A percentile compares a stretch with the other conserved stretches of the same genome.
Evolutionary conservation across 2,888 invertebrate genomes (phyloP).

Genomic region (Drosophila falleni): DNA sequence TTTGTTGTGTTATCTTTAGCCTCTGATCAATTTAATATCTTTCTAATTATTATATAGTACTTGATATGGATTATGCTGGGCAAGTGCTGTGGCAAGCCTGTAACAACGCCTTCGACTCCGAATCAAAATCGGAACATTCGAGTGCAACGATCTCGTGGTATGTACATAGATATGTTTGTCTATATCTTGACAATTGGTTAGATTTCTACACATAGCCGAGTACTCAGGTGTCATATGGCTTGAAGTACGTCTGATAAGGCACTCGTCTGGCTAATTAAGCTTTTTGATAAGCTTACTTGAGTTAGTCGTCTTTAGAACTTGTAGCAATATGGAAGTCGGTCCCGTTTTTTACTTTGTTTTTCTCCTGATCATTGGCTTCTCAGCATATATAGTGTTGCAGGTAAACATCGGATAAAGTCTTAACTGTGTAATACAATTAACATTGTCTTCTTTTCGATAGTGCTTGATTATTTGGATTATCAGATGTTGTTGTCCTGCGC

Average conservation of each 20-base stretch:
- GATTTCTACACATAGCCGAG: conserved; percentile 6
- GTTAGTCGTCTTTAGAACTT: conserved; percentile 57
- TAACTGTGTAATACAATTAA: background rate
- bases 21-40: background rate
- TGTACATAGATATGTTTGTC: conserved; percentile 29
- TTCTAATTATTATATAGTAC: conserved; percentile 49
- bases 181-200: conserved; percentile 10
- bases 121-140: conserved; percentile 15
- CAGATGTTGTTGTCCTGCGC: conserved; percentile 32
- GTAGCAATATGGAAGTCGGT: conserved; percentile 53
- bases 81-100: conserved; percentile 45
- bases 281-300: conserved; percentile 44
- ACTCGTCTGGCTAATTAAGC: conserved; percentile 31
- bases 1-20: background rate
- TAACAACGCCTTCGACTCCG: background rate
- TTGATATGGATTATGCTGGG: conserved; percentile 57
- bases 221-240: conserved; percentile 8
- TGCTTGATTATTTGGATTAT: conserved; percentile 52
- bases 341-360: conserved; percentile 36
- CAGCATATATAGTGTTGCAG: conserved; percentile 53
- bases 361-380: conserved; percentile 52
- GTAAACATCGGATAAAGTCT: conserved; percentile 22
- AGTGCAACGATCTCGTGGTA: conserved; percentile 37
- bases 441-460: conserved; percentile 32
- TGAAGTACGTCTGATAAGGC: conserved; percentile 52